Conservation (phyloP, 2,888 invertebrate species). For the Tetramorium bicarinatum region DNA sequence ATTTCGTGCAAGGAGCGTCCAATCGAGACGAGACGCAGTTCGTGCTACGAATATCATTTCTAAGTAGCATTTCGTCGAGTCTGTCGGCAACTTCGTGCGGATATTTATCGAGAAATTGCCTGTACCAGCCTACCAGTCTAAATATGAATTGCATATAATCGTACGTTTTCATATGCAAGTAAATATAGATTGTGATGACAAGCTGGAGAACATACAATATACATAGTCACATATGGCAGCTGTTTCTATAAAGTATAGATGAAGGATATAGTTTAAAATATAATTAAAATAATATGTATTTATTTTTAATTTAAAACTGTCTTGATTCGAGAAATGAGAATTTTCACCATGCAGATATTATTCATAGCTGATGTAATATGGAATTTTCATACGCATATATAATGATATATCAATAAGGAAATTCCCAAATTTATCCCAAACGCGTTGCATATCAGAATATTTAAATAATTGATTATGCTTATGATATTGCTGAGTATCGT, state of each 20-base stretch:
- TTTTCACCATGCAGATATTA: neutral
- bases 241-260: neutral
- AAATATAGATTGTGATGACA: neutral
- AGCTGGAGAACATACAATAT: neutral
- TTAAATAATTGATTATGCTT: neutral
- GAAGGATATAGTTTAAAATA: neutral
- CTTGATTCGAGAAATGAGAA: neutral
- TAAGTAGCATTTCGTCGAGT: neutral
- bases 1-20: constrained; percentile 48
- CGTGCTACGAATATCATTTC: constrained; percentile 29
- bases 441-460: neutral
- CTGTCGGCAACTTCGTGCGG: neutral
- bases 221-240: neutral
- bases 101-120: neutral
- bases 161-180: neutral
- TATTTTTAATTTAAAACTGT: constrained; percentile 1
- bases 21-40: constrained; percentile 35
- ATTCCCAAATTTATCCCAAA: neutral
- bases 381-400: neutral
- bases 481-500: neutral
- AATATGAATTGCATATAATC: neutral
- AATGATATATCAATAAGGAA: neutral
- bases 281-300: neutral
- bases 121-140: neutral
- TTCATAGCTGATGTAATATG: neutral